phyloP scores from a whole-genome alignment of 2,888 invertebrate genomes.

The Gisinianus flammeolus region DNA sequence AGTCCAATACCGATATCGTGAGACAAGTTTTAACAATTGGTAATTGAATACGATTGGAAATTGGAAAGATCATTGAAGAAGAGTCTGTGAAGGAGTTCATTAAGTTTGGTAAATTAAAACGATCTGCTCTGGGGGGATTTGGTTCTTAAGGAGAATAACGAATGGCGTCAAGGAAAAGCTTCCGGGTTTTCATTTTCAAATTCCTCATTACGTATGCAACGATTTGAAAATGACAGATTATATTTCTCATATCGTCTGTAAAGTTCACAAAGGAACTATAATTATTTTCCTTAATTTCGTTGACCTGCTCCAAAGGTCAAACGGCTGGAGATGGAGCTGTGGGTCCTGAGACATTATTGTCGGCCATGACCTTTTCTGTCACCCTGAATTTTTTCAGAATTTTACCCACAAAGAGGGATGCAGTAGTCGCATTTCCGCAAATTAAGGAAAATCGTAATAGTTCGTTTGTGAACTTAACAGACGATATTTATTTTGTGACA shows the following conservation, averaged over 20 bases:
- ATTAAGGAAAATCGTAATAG: no score
- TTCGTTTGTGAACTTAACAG: no score
- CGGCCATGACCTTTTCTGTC: no score
- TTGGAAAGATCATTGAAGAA: constrained; percentile 17
- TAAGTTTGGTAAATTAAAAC: neutral
- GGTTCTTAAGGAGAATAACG: neutral
- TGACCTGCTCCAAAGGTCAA: neutral
- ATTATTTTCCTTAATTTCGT: neutral
- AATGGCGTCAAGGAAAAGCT: neutral
- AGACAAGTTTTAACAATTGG: neutral
- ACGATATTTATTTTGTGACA: neutral
- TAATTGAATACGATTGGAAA: neutral
- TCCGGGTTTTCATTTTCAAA: neutral
- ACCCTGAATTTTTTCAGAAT: no score
- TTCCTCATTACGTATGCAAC: no score
- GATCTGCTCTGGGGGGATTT: neutral
- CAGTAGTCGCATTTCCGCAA: neutral
- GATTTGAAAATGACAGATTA: no score
- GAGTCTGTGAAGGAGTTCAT: neutral
- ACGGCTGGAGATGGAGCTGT: no score
- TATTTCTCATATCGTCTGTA: no score
- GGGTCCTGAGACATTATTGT: no score
- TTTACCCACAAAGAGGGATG: neutral
- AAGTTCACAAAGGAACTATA: no score
- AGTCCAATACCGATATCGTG: neutral